Evolutionary conservation across 1,140 invertebrate genomes (phyloP).

Genomic region (Pollicipes pollicipes): DNA sequence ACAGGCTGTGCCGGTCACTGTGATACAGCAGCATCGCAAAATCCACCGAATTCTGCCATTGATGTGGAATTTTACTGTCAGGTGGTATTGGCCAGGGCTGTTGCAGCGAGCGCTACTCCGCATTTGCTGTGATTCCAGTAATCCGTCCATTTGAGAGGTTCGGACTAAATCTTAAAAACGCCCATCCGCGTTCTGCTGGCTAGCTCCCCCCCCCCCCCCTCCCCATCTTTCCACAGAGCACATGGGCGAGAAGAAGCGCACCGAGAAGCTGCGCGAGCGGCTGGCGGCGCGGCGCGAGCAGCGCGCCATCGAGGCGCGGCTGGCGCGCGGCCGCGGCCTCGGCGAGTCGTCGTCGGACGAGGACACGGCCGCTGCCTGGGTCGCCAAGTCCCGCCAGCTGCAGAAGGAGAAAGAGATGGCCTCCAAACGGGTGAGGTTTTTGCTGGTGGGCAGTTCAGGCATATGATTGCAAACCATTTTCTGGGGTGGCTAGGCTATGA

Average conservation of each 20-base stretch:
- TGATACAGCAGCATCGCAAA: too few relatives aligned
- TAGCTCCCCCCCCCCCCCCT: too few relatives aligned
- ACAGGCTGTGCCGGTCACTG: too few relatives aligned
- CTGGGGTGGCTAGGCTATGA: too few relatives aligned
- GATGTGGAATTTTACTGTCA: too few relatives aligned
- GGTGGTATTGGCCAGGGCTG: too few relatives aligned
- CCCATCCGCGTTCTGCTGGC: too few relatives aligned
- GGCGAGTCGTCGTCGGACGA: constrained; percentile 53
- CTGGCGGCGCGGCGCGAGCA: constrained; percentile 57
- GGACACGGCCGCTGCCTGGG: constrained; percentile 50
- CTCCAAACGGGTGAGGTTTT: constrained; percentile 69
- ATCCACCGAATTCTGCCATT: too few relatives aligned
- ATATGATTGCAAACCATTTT: not conserved
- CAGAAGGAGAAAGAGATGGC: constrained; percentile 69
- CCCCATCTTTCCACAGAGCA: constrained; percentile 42
- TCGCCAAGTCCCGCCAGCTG: constrained; percentile 54
- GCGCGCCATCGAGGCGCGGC: constrained; percentile 54
- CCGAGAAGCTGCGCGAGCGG: constrained; percentile 67
- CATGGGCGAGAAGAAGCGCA: constrained; percentile 48
- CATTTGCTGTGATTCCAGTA: too few relatives aligned
- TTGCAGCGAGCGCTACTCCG: too few relatives aligned
- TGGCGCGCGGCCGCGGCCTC: constrained; percentile 43
- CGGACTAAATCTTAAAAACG: too few relatives aligned
- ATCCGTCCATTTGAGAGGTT: too few relatives aligned
- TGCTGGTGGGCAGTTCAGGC: constrained; percentile 22